Evolutionary conservation across 35 echinoderm and acorn worm species (phyloP), one percentile per base, ranked within the genome.

Genomic region (Patiria miniata): DNA sequence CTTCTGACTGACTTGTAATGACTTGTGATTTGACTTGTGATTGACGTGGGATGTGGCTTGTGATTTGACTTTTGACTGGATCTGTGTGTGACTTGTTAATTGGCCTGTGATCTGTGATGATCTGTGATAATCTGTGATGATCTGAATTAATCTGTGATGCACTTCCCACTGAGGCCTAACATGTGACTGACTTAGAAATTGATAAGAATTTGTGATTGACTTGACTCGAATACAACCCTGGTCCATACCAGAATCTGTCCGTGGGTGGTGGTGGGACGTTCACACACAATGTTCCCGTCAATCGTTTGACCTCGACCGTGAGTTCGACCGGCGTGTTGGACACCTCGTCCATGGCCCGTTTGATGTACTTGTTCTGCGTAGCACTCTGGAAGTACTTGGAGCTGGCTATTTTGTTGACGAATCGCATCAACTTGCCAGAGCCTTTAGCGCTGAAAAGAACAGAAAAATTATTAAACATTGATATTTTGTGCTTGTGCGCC

Each of bases 381-480:
- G 96, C 96, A 34, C 87, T 94, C 58, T 94, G 88, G 83, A 98
- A 98, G 78, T 94, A 94, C 60, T 98, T 94, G 47, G 96, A 98
- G 85, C 88, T 94, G 85, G 96, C 89, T 5, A 94, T 87, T 69
- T 87, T 89, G 83, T 98, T 94, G 36, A 98, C 96, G 29, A 94
- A 85, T 18, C 92, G 86, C 79, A 98, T 56, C 51, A 98, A 80
- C 68, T 98, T 98, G 1, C 92, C 86, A 53, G 91, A 84, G 36
- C 87, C 84, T 61, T 93, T 51, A 5, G 65, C 21, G 19, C 65
- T 73, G 65, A 47, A 47, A 47, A 47, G 12, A 12, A 12, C 42
- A 47, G 42, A 36, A 69, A 5, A 28, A 28, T 7, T 17, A 4
- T 18, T 69, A 69, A 69, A 69, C n/a, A 58, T 58, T 36, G n/a